Base-by-base conservation (phyloP, 2,888 invertebrate species). In the Lithophane socia region DNA sequence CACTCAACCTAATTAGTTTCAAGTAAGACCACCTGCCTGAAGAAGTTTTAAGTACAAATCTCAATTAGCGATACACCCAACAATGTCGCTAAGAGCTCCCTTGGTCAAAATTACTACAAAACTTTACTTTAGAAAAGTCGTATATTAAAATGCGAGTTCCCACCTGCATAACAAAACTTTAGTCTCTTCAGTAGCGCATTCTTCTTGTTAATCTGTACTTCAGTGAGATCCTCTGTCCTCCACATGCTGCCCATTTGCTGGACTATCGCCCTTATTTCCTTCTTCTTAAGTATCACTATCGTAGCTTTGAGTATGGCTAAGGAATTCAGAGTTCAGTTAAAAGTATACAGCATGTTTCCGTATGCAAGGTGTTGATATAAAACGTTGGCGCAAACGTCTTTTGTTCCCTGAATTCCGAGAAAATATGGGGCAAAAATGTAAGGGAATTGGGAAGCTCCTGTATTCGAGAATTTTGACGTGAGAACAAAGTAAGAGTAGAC, bases 151-250 rank as follows among this genome's bases (percentile, higher is more conserved):
- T 79, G 72, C 66, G 73, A 82, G 79, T 82, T 69, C 84, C 56
- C 85, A 93, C 92, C 91, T 89, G 87, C 67, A 85, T 88, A 88
- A 80, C 86, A 90, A 73, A 91, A 86, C 75, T 92, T 91, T 66
- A 93, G 87, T 76, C 83, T 89, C 73, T 90, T 89, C 66, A 92
- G 78, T 71, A 91, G 79, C 78, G 81, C 79, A 83, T 88, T 88
- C 84, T 93, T 93, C 84, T 87, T 91, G 65, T 66, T 87, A 77
- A 89, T 87, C 86, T 93, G 92, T 66, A 79, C 77, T 73, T 88
- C 84, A 58, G 88, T 88, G 52, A 91, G 87, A 66, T 86, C 79
- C 29, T 78, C 60, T 21, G 49, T 86, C 64, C 84, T 83, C 92
- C 90, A 92, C 56, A 88, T 76, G 10, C 66, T 16, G 0, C 91